phyloP scores from a whole-genome alignment of 2,797 vertebrate genomes.

The Scyliorhinus canicula region DNA sequence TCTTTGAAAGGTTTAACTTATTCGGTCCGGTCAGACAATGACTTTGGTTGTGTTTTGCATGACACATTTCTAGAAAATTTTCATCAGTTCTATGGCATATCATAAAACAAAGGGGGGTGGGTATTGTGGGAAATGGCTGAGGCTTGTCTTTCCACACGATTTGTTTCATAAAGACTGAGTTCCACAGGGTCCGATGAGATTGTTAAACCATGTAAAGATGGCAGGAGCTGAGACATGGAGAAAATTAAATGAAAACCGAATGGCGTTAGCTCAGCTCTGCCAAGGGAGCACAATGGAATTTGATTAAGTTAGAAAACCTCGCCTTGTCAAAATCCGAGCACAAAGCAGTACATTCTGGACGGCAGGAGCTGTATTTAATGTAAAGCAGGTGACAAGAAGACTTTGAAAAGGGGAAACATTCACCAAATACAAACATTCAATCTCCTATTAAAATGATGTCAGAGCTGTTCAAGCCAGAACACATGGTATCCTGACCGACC shows the following conservation, averaged over 20 bases:
- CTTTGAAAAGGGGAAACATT: conserved; percentile 29
- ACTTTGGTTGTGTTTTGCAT: not conserved
- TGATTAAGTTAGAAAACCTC: conserved; percentile 36
- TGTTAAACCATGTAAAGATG: not conserved
- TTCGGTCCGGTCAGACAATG: too few species aligned
- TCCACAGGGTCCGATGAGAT: not conserved
- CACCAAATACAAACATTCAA: conserved; percentile 39
- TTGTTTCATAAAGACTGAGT: not conserved
- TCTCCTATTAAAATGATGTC: conserved; percentile 21
- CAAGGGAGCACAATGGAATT: conserved; percentile 40
- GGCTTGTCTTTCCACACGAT: not conserved
- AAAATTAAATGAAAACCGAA: not conserved
- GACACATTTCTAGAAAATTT: not conserved
- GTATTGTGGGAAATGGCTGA: not conserved
- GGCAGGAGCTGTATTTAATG: conserved; percentile 41
- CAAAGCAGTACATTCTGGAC: conserved; percentile 38
- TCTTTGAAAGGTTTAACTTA: not conserved
- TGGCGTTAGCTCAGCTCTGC: conserved; percentile 20
- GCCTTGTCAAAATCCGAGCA: conserved; percentile 37
- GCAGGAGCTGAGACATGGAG: not conserved
- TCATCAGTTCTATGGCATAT: not conserved
- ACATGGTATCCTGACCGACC: not conserved
- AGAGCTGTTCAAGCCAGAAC: conserved; percentile 4
- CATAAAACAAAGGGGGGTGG: not conserved
- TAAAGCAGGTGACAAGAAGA: conserved; percentile 40